Conservation (phyloP, 1,140 invertebrate genomes). For the Listronotus bonariensis region DNA sequence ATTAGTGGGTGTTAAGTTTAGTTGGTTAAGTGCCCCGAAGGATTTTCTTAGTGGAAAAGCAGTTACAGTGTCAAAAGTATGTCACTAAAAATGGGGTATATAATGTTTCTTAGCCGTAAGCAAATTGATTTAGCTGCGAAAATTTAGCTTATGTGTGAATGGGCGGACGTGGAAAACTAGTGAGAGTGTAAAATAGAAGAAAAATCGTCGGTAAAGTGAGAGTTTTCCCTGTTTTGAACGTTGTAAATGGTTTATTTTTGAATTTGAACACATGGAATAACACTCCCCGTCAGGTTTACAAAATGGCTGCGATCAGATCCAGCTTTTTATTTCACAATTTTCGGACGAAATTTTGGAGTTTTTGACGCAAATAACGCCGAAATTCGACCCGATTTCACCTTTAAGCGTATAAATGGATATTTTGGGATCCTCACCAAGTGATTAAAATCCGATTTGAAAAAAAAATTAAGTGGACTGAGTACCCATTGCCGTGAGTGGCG, state of each 20-base stretch:
- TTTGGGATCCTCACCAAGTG: no score
- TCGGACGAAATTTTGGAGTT: constrained; percentile 18
- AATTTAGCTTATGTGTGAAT: constrained; percentile 22
- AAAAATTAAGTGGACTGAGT: constrained; percentile 8
- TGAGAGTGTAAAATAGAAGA: constrained; percentile 11
- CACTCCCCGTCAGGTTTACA: constrained; percentile 54
- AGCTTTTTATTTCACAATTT: constrained; percentile 45
- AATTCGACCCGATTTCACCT: constrained; percentile 37
- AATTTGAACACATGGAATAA: constrained; percentile 56
- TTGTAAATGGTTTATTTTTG: no score
- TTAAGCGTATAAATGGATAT: no score
- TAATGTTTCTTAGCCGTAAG: constrained; percentile 55
- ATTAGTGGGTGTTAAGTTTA: constrained; percentile 45
- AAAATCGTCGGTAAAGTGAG: constrained; percentile 7
- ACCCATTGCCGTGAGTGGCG: constrained; percentile 20
- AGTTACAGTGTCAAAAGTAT: constrained; percentile 54
- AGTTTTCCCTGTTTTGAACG: constrained; percentile 8
- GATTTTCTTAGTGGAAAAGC: constrained; percentile 37
- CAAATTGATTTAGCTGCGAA: constrained; percentile 52
- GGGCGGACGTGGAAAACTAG: constrained; percentile 8
- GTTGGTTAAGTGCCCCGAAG: constrained; percentile 29
- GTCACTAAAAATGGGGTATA: constrained; percentile 58
- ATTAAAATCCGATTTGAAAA: background rate
- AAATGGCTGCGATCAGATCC: constrained; percentile 55
- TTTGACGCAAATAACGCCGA: background rate